Evolutionary conservation across 1,140 invertebrate genomes (phyloP).

Genomic region (Diplogasteroides magnus): DNA sequence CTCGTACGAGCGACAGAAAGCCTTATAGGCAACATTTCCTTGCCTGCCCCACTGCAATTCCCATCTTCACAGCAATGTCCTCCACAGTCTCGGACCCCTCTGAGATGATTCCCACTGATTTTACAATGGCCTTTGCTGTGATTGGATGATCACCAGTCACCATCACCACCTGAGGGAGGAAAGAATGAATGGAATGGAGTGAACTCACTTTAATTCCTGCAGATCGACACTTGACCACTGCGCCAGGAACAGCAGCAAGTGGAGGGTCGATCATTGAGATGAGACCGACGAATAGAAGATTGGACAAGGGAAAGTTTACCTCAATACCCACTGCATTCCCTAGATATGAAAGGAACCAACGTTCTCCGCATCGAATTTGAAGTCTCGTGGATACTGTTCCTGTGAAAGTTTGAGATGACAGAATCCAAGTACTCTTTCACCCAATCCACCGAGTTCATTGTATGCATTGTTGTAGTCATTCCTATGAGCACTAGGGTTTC

Average conservation of each 20-base stretch:
- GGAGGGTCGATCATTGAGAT: constrained; percentile 99
- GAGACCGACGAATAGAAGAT: constrained; percentile 91
- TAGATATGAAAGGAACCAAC: constrained; percentile 61
- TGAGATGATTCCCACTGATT: constrained; percentile 97
- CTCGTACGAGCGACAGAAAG: constrained; percentile 52
- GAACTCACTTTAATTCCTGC: constrained; percentile 79
- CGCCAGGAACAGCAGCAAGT: constrained; percentile 83
- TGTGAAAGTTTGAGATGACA: constrained; percentile 81
- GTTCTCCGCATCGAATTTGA: constrained; percentile 85
- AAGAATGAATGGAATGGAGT: constrained; percentile 39
- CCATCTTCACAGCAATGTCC: constrained; percentile 84
- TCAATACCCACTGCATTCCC: constrained; percentile 62
- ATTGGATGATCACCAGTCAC: constrained; percentile 88
- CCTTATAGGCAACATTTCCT: background rate
- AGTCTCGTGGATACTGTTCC: constrained; percentile 82
- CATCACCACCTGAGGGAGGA: constrained; percentile 63
- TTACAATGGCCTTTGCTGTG: constrained; percentile 98
- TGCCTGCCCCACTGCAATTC: constrained; percentile 79
- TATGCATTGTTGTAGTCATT: constrained; percentile 98
- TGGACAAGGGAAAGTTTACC: constrained; percentile 85
- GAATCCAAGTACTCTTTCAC: constrained; percentile 91
- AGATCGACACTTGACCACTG: constrained; percentile 94
- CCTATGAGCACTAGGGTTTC: constrained; percentile 54
- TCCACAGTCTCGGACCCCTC: constrained; percentile 90
- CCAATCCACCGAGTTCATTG: constrained; percentile 90